Evolutionary conservation across 2,113 vertebrate genomes (phyloP).

Genomic region (Ammodytes dubius): DNA sequence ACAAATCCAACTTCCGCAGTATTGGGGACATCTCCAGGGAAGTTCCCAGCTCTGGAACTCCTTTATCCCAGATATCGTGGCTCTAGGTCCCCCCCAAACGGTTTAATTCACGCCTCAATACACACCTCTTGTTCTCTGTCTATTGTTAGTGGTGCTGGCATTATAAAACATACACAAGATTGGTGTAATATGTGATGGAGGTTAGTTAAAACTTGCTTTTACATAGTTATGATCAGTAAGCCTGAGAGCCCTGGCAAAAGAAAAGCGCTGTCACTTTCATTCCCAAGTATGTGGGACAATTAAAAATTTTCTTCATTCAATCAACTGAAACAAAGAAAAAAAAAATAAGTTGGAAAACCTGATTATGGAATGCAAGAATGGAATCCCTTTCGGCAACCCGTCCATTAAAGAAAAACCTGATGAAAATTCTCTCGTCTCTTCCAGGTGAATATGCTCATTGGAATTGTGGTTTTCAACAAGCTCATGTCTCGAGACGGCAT

Average conservation of each 20-base stretch:
- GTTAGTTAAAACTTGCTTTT: background rate
- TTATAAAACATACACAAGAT: background rate
- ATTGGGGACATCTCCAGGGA: no score
- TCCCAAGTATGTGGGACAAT: constrained; percentile 14
- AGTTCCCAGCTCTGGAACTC: no score
- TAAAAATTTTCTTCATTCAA: constrained; percentile 17
- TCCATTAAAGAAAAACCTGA: constrained; percentile 9
- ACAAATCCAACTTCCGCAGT: no score
- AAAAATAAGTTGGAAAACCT: background rate
- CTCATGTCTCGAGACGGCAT: constrained; percentile 98
- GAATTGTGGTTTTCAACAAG: constrained; percentile 99
- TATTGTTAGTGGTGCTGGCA: no score
- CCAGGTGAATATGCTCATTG: constrained; percentile 99
- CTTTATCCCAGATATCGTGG: no score
- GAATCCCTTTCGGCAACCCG: constrained; percentile 24
- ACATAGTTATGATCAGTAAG: background rate
- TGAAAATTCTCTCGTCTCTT: constrained; percentile 38
- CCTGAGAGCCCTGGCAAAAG: constrained; percentile 4
- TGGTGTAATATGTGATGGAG: background rate
- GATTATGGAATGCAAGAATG: background rate
- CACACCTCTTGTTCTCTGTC: no score
- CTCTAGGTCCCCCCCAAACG: no score
- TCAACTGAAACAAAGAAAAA: constrained; percentile 13
- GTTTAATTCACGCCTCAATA: no score
- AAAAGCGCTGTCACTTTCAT: constrained; percentile 9